Evolutionary conservation across 1,140 invertebrate genomes (phyloP).

Genomic region (Delia radicum): DNA sequence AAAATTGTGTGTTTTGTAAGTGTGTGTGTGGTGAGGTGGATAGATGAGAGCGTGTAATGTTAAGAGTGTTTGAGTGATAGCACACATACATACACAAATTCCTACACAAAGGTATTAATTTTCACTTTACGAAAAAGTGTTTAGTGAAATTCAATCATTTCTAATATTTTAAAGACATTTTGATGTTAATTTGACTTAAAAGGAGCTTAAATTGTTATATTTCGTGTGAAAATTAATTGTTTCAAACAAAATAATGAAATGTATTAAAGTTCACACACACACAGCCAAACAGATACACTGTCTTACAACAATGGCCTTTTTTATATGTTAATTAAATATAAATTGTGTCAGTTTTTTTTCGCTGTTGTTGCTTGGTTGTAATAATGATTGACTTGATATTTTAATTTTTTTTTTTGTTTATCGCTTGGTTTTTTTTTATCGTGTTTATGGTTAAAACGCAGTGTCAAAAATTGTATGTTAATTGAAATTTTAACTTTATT

Average conservation of each 20-base stretch:
- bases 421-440: slow-evolving; percentile 11
- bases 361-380: neutral
- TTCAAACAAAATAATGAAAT: neutral
- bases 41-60: slow-evolving; percentile 4
- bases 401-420: neutral
- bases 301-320: neutral
- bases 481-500: neutral
- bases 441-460: neutral
- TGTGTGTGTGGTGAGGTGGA: neutral
- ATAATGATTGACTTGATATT: neutral
- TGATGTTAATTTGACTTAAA: slow-evolving; percentile 21
- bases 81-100: neutral
- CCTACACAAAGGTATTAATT: neutral
- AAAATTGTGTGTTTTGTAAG: neutral
- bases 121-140: neutral
- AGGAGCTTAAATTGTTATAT: slow-evolving; percentile 15
- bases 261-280: neutral
- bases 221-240: slow-evolving; percentile 14
- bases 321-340: neutral
- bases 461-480: neutral
- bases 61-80: neutral
- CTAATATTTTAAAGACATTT: neutral
- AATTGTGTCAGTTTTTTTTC: neutral
- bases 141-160: neutral
- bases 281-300: neutral